Conservation (phyloP, 2,113 vertebrate species). For the Coptodon rendalli region DNA sequence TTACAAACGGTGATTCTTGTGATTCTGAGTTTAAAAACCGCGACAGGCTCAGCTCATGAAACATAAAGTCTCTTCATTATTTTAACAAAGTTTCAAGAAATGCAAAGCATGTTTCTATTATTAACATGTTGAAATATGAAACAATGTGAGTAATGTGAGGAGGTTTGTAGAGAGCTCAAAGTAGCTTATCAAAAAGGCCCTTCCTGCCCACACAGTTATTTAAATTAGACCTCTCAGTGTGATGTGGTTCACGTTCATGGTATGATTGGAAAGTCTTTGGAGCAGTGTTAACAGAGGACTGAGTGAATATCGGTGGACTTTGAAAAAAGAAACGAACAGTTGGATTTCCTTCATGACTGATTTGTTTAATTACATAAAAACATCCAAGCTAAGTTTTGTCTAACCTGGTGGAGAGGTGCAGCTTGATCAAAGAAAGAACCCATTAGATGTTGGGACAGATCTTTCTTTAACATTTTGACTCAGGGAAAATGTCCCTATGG, state of each 20-base stretch:
- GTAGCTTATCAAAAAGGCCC: neutral
- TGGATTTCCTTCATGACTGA: neutral
- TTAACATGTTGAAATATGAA: neutral
- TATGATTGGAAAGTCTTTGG: neutral
- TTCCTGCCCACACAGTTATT: neutral
- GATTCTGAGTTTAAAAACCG: neutral
- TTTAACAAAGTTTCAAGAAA: neutral
- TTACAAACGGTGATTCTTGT: neutral
- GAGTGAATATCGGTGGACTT: neutral
- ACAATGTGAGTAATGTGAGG: neutral
- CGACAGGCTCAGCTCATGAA: neutral
- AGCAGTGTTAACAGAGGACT: neutral
- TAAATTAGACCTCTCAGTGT: neutral
- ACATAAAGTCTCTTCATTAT: neutral
- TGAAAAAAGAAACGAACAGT: neutral
- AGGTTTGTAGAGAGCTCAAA: neutral
- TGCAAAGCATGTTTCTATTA: neutral
- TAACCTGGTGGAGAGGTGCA: neutral
- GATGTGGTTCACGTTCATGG: neutral
- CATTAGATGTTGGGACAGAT: neutral
- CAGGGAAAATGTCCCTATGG: neutral
- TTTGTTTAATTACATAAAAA: neutral
- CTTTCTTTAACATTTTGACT: neutral
- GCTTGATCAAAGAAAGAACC: neutral
- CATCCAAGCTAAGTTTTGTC: neutral